Evolutionary conservation across 2,888 invertebrate genomes (phyloP), one percentile per base, ranked within the genome.

Genomic region (Hermaeophaga mercurialis): DNA sequence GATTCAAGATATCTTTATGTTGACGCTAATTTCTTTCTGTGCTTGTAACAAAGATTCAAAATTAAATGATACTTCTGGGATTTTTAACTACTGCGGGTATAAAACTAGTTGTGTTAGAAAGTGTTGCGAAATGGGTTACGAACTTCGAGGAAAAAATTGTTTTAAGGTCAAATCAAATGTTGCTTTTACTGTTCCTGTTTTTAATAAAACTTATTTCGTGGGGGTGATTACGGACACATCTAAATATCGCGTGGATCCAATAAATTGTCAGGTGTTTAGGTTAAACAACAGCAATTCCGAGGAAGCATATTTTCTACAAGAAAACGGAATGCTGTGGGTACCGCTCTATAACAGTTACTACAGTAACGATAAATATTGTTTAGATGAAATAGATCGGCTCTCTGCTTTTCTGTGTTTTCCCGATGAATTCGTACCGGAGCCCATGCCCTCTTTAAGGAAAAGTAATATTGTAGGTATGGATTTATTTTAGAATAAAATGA

Each of bases 251-350:
- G 54, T 63, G 18, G 68, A 66, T 18, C 36, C 56, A 0, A 56
- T 62, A 34, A 36, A 56, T 14, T 68, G 68, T 52, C 31, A 39
- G 11, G 61, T 59, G 34, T 66, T 61, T 44, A 52, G 22, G 2
- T 54, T 64, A 39, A 39, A 59, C 7, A 45, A 31, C 3, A 46
- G 47, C 8, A 18, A 41, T 34, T 38, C 54, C 1, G 41, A 26
- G 11, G 66, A 69, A 31, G 41, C 48, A n/a, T 70, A 62, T 62
- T 68, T 63, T 33, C 22, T 66, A 1, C 71, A 71, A 53, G 57
- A 63, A 46, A 53, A 66, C 45, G 68, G 70, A 19, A 19, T 12
- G 6, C 33, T 69, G 26, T 67, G 64, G 63, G 46, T 68, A 6
- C 66, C 67, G 1, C 14, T 7, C 14, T 59, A 48, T 18, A 54